A percentile compares a stretch with the other conserved stretches of the same genome.
phyloP scores from a whole-genome alignment of 2,888 invertebrate species.

The Rapana venosa region DNA sequence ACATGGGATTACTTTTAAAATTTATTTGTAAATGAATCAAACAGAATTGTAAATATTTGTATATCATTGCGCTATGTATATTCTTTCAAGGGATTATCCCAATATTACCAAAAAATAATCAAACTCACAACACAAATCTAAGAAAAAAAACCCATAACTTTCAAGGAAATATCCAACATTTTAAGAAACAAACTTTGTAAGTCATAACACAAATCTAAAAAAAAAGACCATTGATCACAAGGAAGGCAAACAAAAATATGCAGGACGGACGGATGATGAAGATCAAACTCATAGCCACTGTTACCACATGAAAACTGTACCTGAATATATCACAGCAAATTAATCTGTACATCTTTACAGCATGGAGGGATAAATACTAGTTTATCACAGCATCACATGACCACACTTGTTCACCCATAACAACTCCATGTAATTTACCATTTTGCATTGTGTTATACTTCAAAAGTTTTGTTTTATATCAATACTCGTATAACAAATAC shows the following conservation, averaged over 20 bases:
- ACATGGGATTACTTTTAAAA: neutral
- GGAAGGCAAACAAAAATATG: neutral
- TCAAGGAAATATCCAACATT: no score
- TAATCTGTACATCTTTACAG: conserved; percentile 3
- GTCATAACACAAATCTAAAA: neutral
- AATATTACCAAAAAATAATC: neutral
- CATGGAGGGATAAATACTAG: neutral
- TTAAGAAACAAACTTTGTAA: neutral
- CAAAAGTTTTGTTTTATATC: no score
- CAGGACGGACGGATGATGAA: neutral
- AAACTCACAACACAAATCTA: neutral
- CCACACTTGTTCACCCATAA: neutral
- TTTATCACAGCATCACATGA: neutral
- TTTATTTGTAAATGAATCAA: conserved; percentile 21
- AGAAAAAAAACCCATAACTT: neutral
- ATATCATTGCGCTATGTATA: conserved; percentile 23
- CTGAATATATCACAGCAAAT: neutral
- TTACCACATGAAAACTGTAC: neutral
- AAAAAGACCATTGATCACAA: neutral
- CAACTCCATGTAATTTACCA: no score
- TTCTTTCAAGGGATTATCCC: neutral
- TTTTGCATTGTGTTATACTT: no score
- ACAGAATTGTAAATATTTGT: conserved; percentile 24
- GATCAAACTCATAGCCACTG: neutral
- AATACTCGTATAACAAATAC: no score